Base-by-base conservation (phyloP, 2,113 vertebrate species). In the Camelus bactrianus region DNA sequence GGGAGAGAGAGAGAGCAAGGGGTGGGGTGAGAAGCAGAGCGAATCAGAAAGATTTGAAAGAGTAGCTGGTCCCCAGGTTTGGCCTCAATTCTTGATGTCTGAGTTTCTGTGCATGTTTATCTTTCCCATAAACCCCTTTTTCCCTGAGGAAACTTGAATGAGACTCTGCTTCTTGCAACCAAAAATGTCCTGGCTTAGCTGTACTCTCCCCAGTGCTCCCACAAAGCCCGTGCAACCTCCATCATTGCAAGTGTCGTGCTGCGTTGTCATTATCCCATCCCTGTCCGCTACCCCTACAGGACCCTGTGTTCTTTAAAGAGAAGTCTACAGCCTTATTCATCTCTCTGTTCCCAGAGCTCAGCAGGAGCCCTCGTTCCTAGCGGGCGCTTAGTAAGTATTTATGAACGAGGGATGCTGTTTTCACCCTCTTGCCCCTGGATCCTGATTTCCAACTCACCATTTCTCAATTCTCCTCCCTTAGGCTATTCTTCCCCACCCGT, bases 351-450 rank as follows among this genome's bases (percentile, higher is more conserved):
- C 72, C 73, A 69, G 85, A 0, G 52, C 96, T 91, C 96, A 97
- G 97, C 94, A 14, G 28, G 94, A 86, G 81, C 89, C 42, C 94
- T 96, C 1, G 77, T 91, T 97, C 91, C 94, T 79, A 67, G 94
- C 60, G 0, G 95, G 90, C 0, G 28, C 93, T 95, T 65, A 28
- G 89, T 90, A 90, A 97, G 77, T 82, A 94, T 96, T 95, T 82
- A 96, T 91, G 97, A 97, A 87, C 19, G 13, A 89, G 64, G 91
- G 17, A 81, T 77, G 46, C 73, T 95, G 81, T 85, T 46, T 76
- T 85, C 69, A 58, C 32, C 12, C 32, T 77, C 70, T 58, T 84
- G 77, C 85, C 50, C 50, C 28, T 8, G 50, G 91, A 82, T 64
- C 56, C 85, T 32, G 83, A 84, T 89, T 75, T 56, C 56, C 84